Conservation (phyloP, 2,797 vertebrate species). For the Karalla daura region DNA sequence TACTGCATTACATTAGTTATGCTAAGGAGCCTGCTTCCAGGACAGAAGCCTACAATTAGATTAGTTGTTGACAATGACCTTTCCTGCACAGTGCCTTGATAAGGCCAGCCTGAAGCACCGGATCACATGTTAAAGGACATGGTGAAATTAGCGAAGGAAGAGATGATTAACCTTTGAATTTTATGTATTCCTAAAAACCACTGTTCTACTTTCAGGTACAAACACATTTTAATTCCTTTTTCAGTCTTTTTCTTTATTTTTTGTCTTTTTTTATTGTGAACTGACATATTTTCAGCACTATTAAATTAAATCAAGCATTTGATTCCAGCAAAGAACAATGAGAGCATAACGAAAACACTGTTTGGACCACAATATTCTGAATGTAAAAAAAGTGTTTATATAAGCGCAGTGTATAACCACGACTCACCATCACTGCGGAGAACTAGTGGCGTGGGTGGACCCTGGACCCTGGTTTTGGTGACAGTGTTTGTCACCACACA, state of each 20-base stretch:
- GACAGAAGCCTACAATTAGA: slow-evolving; percentile 66
- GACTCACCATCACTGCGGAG: slow-evolving; percentile 93
- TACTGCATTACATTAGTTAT: slow-evolving; percentile 29
- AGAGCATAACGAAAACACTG: neutral
- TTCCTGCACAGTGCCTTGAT: slow-evolving; percentile 74
- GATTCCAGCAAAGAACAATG: neutral
- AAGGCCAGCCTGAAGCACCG: slow-evolving; percentile 72
- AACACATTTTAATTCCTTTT: too few relatives aligned
- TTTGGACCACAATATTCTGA: too few relatives aligned
- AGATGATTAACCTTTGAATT: slow-evolving; percentile 80
- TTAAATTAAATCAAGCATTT: neutral
- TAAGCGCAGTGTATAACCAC: neutral
- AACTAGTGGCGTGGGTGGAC: slow-evolving; percentile 94
- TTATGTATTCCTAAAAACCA: slow-evolving; percentile 55
- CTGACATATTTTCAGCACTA: neutral
- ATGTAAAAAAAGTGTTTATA: neutral
- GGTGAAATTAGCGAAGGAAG: slow-evolving; percentile 68
- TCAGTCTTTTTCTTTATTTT: too few relatives aligned
- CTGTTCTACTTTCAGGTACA: slow-evolving; percentile 27
- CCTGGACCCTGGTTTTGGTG: slow-evolving; percentile 90
- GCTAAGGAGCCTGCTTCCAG: slow-evolving; percentile 17
- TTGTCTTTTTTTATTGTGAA: neutral
- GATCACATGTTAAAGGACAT: slow-evolving; percentile 70
- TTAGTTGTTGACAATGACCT: slow-evolving; percentile 76
- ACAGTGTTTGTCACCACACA: slow-evolving; percentile 95